Evolutionary conservation across 2,797 vertebrate genomes (phyloP).

Genomic region (Gorsachius magnificus): DNA sequence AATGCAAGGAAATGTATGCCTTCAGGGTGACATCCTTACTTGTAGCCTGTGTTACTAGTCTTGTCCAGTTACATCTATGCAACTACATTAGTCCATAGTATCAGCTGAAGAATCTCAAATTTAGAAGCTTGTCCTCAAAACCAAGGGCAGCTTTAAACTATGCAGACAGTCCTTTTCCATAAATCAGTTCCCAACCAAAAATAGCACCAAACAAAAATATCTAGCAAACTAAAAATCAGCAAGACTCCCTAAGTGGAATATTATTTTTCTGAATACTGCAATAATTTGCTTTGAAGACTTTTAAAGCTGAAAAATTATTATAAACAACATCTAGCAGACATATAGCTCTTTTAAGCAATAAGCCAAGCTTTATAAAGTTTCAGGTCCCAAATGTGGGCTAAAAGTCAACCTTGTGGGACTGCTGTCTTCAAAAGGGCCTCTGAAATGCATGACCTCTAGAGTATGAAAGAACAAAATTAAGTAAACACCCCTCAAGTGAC

Average conservation of each 20-base stretch:
- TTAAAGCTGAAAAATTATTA: background rate
- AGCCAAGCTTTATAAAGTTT: background rate
- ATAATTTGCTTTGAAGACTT: background rate
- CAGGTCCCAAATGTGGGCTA: background rate
- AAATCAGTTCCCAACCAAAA: background rate
- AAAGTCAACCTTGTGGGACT: constrained; percentile 4
- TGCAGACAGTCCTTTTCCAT: background rate
- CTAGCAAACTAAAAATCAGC: background rate
- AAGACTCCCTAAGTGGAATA: background rate
- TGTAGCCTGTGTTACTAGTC: background rate
- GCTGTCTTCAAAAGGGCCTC: background rate
- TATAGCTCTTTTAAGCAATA: background rate
- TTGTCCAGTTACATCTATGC: background rate
- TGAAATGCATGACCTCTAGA: background rate
- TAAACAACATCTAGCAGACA: background rate
- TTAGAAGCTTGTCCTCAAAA: background rate
- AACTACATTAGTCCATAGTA: background rate
- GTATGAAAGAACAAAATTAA: background rate
- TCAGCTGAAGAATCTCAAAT: background rate
- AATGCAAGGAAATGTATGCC: background rate
- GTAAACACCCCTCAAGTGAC: background rate
- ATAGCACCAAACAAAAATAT: background rate
- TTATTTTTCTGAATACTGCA: background rate
- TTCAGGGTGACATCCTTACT: background rate
- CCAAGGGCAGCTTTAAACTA: background rate